phyloP scores from a whole-genome alignment of 1,140 invertebrate genomes.

The Araneus ventricosus region DNA sequence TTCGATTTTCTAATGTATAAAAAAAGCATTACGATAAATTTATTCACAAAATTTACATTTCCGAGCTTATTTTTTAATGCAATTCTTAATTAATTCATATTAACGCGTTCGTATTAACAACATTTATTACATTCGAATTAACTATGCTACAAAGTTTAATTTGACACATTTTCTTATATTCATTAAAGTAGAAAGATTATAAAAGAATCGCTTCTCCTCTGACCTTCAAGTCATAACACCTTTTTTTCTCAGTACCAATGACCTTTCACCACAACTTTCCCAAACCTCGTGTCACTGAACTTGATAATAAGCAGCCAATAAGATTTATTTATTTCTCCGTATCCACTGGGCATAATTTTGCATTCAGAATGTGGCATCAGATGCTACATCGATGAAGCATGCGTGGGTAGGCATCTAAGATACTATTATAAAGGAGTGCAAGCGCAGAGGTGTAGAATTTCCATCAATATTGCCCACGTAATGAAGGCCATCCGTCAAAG shows the following conservation, averaged over 20 bases:
- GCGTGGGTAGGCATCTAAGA: neutral
- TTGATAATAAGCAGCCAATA: neutral
- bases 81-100: too few species aligned
- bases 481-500: neutral
- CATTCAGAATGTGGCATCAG: neutral
- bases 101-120: too few species aligned
- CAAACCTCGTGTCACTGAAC: neutral
- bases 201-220: neutral
- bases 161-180: neutral
- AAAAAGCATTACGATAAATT: too few species aligned
- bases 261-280: neutral
- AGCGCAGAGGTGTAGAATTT: neutral
- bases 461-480: constrained; percentile 7
- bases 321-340: neutral
- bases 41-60: too few species aligned
- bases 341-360: neutral
- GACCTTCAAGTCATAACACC: neutral
- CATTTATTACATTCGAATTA: too few species aligned
- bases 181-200: neutral
- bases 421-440: neutral
- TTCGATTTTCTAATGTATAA: too few species aligned
- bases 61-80: too few species aligned
- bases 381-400: neutral
- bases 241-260: neutral
- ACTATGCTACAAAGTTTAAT: too few species aligned